Evolutionary conservation across 1,140 invertebrate genomes (phyloP), one percentile per base, ranked within the genome.

Genomic region (Bilobella aurantiaca): DNA sequence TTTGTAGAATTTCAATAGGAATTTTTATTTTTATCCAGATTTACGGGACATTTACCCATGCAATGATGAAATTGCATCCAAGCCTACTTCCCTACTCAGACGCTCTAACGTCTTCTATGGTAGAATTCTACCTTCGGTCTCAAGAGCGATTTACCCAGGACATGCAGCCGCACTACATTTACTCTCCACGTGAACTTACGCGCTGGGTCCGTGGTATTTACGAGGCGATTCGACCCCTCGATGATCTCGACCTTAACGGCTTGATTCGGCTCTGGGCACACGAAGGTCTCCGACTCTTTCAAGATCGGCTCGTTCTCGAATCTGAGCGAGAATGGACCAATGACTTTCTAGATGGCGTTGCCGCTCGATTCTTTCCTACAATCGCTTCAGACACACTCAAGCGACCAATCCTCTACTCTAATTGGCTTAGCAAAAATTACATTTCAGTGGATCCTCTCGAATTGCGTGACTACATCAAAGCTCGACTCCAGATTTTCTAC

Each of bases 101-200:
- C 75, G 90, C 96, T 1, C 80, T 99, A 18, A 99, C 97, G 0
- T 93, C 92, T 75, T 95, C 96, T 1, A 99, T 99, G 97, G 96
- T 99, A 0, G 94, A 98, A 75, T 95, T 99, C 75, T 99, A 98
- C 79, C 80, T 98, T 1, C 85, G 87, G 12, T 98, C 95, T 14
- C 96, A 99, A 82, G 96, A 98, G 77, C 82, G 87, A 59, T 99
- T 99, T 77, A 99, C 96, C 0, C 96, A 98, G 80, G 97, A 99
- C 77, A 98, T 99, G 93, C 97, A 99, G 78, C 97, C 97, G 0
- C 97, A 99, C 78, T 99, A 99, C 77, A 93, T 99, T 0, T 99
- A 99, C 80, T 98, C 94, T 67, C 97, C 97, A n/a, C 84, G 97
- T 78, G 97, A 99, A 80, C 93, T 99, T 90, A 99, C 97, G 0